Base-by-base conservation (phyloP, 2,113 vertebrate species). In the Manacus vitellinus region DNA sequence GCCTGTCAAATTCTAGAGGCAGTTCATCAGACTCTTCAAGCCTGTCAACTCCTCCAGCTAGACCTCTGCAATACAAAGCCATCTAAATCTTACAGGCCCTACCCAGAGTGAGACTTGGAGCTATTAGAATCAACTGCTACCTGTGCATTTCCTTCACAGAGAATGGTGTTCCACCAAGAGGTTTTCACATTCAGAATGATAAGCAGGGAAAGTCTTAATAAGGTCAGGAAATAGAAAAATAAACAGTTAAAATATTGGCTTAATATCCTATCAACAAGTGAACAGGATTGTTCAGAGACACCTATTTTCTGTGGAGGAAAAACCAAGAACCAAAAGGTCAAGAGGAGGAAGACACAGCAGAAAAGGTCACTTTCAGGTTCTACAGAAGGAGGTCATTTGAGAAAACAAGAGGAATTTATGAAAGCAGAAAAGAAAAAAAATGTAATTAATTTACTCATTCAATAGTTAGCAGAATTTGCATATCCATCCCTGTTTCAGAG, bases 391-490 rank as follows among this genome's bases (percentile, higher is more conserved):
- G 21, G 23, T 67, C 4, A 59, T 67, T 56, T 11, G 22, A 86
- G 83, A 94, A 95, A 95, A 81, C 11, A 81, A 67, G 76, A 65
- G 24, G 39, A 88, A 80, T 19, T 67, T 74, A 41, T 0, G 8
- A 79, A 55, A 86, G 35, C 65, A 89, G 72, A 77, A 28, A 58
- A 9, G 9, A 2, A 1, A 28, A 51, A 51, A 33, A 3, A 51
- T 46, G 30, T 37, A 55, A 81, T 39, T 55, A 0, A 81, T 83
- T 79, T 56, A 68, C 51, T 77, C 21, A 55, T 77, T 89, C 58
- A 72, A 3, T 24, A 62, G 41, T 78, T 89, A 84, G 43, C 30
- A 78, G 23, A 61, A 96, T 95, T 93, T 96, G 80, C 88, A 94
- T 89, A 89, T 35, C 49, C 54, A 82, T 68, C 30, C 56, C 28